These are phyloP conservation scores for Hedychridium roseum DNA, from an alignment of 2,888 invertebrate genomes.

Conservation along the genomic window DNA sequence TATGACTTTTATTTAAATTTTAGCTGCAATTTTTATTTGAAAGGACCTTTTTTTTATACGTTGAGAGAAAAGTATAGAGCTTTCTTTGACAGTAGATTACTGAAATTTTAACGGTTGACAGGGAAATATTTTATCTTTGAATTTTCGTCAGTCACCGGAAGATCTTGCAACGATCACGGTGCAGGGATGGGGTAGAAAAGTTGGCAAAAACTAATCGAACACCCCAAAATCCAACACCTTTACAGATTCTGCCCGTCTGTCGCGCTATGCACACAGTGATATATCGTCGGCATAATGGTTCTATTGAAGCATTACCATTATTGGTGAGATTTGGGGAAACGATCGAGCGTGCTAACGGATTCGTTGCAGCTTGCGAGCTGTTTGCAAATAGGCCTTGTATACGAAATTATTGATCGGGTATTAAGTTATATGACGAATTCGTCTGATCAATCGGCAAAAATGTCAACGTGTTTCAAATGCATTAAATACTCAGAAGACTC, in stretches of 20 bases:
- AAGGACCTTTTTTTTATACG: too few relatives aligned
- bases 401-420: constrained; percentile 51
- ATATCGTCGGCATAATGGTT: constrained; percentile 54
- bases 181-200: neutral
- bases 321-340: constrained; percentile 62
- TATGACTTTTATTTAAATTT: too few relatives aligned
- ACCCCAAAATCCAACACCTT: constrained; percentile 55
- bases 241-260: constrained; percentile 46
- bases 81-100: too few relatives aligned
- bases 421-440: constrained; percentile 46
- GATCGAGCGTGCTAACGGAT: constrained; percentile 57
- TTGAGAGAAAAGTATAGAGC: too few relatives aligned
- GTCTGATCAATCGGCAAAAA: constrained; percentile 28
- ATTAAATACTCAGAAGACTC: too few relatives aligned
- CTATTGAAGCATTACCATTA: constrained; percentile 58
- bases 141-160: too few relatives aligned
- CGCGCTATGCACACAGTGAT: constrained; percentile 53
- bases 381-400: constrained; percentile 61
- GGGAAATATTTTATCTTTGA: too few relatives aligned
- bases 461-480: neutral
- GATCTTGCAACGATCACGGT: neutral
- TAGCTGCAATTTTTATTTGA: too few relatives aligned
- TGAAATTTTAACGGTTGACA: too few relatives aligned
- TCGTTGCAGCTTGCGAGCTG: constrained; percentile 61
- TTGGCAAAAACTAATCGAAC: constrained; percentile 45